Evolutionary conservation across 2,113 vertebrate genomes (phyloP), one percentile per base, ranked within the genome.

Genomic region (Leuciscus idus): DNA sequence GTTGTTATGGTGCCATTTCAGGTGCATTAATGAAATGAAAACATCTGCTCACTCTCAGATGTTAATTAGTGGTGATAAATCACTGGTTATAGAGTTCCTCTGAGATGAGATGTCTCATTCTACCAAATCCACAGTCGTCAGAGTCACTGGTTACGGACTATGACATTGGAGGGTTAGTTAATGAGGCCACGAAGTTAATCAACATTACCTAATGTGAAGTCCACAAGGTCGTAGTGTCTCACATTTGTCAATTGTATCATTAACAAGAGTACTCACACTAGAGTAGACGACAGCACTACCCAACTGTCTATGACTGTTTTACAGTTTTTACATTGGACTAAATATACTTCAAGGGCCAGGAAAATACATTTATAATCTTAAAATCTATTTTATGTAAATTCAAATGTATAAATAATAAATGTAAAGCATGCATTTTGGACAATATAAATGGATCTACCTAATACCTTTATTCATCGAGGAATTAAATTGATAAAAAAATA

Each of bases 31-130:
- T 28, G 62, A 88, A 88, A 88, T 87, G 12, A 55, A 80, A 76
- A 23, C 66, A 85, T 88, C 85, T 81, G 73, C 72, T 86, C 85
- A 50, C 59, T 79, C 81, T 62, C 84, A 84, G 62, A 76, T 12
- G 66, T 68, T 48, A 83, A 87, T 87, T 81, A 82, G 36, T 30
- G 50, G 19, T 79, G 79, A 85, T 74, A 83, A 88, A 85, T 88
- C 73, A 85, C 36, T 36, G 39, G 19, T 70, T 66, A 80, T 30
- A 57, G 68, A 66, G 66, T 21, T 72, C 26, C 26, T 50, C 43
- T 62, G 48, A 81, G 79, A 81, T 30, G 79, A 80, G 57, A 62
- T 26, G 77, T 80, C 57, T 80, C 62, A 39, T 77, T 57, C 48
- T 48, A 66, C 8, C n/a, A 76, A 28, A 13, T 17, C 23, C 59